Base-by-base conservation (phyloP, 2,888 invertebrate species). In the Chouioia cunea region DNA sequence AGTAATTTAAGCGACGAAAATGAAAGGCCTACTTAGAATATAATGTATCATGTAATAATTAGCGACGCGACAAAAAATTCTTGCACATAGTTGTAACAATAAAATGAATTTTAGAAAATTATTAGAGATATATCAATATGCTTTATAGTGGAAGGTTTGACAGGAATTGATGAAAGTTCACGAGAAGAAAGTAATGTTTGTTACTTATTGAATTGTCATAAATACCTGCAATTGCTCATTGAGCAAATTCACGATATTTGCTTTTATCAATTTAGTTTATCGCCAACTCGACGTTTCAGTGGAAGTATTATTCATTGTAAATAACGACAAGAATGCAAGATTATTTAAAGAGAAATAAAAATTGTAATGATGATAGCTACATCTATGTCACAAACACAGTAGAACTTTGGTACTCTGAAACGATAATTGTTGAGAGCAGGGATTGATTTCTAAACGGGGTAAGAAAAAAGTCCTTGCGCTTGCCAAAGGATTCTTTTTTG, bases 1-100 rank as follows among this genome's bases (percentile, higher is more conserved):
- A 73, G 67, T 64, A 77, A 68, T 73, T 73, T 81, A 82, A 81
- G 81, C 78, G 77, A 80, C 71, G 71, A 78, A 78, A 81, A 36
- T 36, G 10, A 74, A 74, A 72, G 77, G 76, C 76, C 76, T 77
- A 77, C 71, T 75, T 74, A 75, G 74, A 62, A 62, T 53, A 70
- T 73, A 70, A 74, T 75, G 70, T 74, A 74, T 68, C 59, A 50
- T 68, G 27, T 66, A 65, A 73, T 47, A 76, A 76, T 75, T 75
- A 76, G 73, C 67, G 65, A 72, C 68, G 73, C 71, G 73, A 73
- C 57, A 70, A 64, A 46, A 73, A 58, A 70, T 72, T 67, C 59
- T 58, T 73, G 62, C 60, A 62, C 43, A 44, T 70, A 63, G 59
- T 54, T 47, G 43, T 71, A 69, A 70, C 68, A 69, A 76, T 66